Base-by-base conservation (phyloP, 2,113 vertebrate species). In the Plestiodon gilberti region DNA sequence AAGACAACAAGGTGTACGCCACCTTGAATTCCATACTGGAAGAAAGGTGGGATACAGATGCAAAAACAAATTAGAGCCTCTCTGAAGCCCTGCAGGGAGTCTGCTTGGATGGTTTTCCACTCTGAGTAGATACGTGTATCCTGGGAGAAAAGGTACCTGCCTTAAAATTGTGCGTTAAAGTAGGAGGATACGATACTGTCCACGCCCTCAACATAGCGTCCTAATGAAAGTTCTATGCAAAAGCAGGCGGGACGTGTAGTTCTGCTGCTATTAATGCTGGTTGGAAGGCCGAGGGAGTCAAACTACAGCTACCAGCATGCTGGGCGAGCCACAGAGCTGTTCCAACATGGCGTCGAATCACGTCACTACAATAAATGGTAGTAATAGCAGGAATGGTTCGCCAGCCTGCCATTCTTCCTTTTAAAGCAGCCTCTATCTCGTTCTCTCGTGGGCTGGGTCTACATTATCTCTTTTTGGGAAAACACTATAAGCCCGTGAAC, bases 261-360 rank as follows among this genome's bases (percentile, higher is more conserved):
- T 40, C 59, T 40, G 38, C 59, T 40, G 38, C 30, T 17, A 23
- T 3, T 0, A 6, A 48, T 22, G 7, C 33, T 28, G 1, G 11
- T 6, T 17, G 25, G 40, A 28, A 2, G 1, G 59, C 1, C n/a
- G n/a, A 8, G 43, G 43, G 43, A 4, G 28, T 35, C 17, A 6
- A 55, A 86, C 85, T 87, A 87, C 78, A 65, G 5, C 10, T 65
- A n/a, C 85, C 85, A 52, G 6, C n/a, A 22, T 75, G 40, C 78
- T 2, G 4, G 6, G 69, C 5, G 67, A 35, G 62, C 20, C 20
- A 30, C 14, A 35, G 67, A 40, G 35, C 30, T 35, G 22, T 64
- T 57, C 40, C 73, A 83, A 83, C 62, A 83, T 64, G 82, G 82
- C 82, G 57, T 13, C 33, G 6, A n/a, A n/a, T n/a, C n/a, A n/a